Percentiles rank a stretch among this genome's conserved stretches.
phyloP scores from a whole-genome alignment of 23 tunicate genomes.

The Halocynthia roretzi region DNA sequence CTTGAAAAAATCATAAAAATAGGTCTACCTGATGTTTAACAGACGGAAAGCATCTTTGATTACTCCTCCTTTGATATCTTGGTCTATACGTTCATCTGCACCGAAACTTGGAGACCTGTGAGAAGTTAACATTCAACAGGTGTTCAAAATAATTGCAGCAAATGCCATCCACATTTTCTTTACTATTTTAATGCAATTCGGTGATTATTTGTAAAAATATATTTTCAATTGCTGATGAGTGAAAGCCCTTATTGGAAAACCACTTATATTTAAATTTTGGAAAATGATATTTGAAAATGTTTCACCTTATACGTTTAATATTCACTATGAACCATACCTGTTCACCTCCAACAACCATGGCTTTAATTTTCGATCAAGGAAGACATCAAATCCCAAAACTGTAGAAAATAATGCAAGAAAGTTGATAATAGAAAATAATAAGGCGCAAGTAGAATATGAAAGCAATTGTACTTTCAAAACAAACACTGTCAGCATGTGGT shows the following conservation, averaged over 20 bases:
- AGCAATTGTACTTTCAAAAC: constrained; percentile 67
- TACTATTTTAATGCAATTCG: no score
- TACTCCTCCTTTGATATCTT: constrained; percentile 78
- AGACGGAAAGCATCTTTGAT: constrained; percentile 58
- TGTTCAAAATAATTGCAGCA: neutral
- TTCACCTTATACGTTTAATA: no score
- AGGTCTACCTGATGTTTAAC: constrained; percentile 50
- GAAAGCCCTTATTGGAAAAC: no score
- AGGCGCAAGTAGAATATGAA: neutral
- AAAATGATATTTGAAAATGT: no score
- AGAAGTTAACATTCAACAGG: neutral
- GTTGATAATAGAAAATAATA: neutral
- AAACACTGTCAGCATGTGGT: constrained; percentile 68
- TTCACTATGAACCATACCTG: constrained; percentile 27
- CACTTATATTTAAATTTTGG: no score
- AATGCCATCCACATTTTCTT: neutral
- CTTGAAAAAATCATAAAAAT: neutral
- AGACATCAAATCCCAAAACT: constrained; percentile 85
- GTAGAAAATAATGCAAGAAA: constrained; percentile 3
- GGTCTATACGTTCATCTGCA: constrained; percentile 80
- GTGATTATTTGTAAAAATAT: no score
- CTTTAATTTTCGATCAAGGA: constrained; percentile 67
- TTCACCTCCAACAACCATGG: constrained; percentile 89
- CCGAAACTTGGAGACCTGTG: constrained; percentile 90
- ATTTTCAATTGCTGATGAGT: no score